These are phyloP conservation scores for Apamea sordens DNA, from an alignment of 2,888 invertebrate species.

Conservation along the genomic window DNA sequence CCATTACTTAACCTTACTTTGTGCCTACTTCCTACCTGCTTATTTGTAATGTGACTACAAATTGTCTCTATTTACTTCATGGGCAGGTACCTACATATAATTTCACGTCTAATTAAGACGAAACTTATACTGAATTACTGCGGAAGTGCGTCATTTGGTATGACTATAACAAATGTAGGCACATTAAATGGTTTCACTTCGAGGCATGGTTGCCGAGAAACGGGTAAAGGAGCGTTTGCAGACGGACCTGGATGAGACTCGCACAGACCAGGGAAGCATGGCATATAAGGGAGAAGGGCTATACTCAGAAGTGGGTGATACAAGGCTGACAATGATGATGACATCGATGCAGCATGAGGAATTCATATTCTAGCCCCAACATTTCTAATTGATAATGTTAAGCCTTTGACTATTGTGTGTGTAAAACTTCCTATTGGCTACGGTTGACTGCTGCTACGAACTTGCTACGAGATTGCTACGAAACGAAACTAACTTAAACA, in stretches of 20 bases:
- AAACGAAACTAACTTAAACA: not conserved
- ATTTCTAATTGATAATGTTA: not conserved
- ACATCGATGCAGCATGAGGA: not conserved
- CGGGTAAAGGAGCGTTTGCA: not conserved
- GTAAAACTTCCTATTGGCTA: not conserved
- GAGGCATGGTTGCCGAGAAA: not conserved
- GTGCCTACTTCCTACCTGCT: not conserved
- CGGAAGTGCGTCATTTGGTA: conserved; percentile 11
- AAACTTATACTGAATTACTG: not conserved
- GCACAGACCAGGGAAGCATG: too few relatives aligned
- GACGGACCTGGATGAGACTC: not conserved
- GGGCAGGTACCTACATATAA: conserved; percentile 6
- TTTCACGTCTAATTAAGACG: conserved; percentile 15
- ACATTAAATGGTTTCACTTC: not conserved
- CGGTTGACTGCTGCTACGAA: conserved; percentile 7
- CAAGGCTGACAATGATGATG: too few relatives aligned
- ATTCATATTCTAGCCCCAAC: not conserved
- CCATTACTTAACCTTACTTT: conserved; percentile 2
- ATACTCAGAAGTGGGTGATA: too few relatives aligned
- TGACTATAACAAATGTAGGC: not conserved
- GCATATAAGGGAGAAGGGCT: too few relatives aligned
- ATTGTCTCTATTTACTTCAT: conserved; percentile 14
- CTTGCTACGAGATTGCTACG: conserved; percentile 22
- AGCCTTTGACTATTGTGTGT: not conserved
- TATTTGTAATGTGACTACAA: conserved; percentile 12